phyloP scores from a whole-genome alignment of 2,888 invertebrate species.

The Octodonta nipae region DNA sequence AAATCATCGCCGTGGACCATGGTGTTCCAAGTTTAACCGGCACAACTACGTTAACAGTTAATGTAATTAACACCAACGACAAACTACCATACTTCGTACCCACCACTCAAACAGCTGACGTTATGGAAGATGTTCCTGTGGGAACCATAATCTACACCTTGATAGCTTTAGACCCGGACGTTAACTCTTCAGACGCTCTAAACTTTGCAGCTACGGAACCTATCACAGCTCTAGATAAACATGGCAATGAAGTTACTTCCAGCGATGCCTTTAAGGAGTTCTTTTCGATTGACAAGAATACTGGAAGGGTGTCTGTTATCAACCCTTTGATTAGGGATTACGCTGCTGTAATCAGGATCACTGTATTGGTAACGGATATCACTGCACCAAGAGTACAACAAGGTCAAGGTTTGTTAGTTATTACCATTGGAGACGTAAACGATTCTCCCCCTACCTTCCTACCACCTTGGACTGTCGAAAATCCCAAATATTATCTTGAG shows the following conservation, averaged over 20 bases:
- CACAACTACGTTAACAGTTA: constrained; percentile 64
- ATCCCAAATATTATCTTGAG: constrained; percentile 50
- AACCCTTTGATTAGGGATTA: constrained; percentile 49
- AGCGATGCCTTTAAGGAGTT: constrained; percentile 44
- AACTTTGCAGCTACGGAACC: constrained; percentile 54
- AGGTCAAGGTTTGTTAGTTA: constrained; percentile 57
- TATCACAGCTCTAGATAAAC: constrained; percentile 68
- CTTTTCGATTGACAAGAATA: constrained; percentile 49
- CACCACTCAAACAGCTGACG: constrained; percentile 61
- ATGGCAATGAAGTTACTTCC: constrained; percentile 54
- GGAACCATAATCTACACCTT: constrained; percentile 60
- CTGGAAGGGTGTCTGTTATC: constrained; percentile 51
- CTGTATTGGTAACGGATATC: constrained; percentile 67
- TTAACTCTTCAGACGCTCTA: constrained; percentile 52
- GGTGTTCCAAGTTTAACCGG: constrained; percentile 71
- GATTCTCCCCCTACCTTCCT: constrained; percentile 56
- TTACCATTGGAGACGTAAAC: constrained; percentile 58
- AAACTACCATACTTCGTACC: constrained; percentile 75
- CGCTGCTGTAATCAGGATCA: constrained; percentile 64
- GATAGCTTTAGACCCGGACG: constrained; percentile 68
- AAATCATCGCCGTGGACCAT: constrained; percentile 68
- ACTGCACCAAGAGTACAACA: constrained; percentile 66
- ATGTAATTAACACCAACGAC: constrained; percentile 75
- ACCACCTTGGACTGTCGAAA: constrained; percentile 55
- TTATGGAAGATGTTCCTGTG: constrained; percentile 63